Percentiles rank a stretch among this genome's conserved stretches.
Conservation (phyloP, 1,140 invertebrate species). For the Philopotamus ludificatus region DNA sequence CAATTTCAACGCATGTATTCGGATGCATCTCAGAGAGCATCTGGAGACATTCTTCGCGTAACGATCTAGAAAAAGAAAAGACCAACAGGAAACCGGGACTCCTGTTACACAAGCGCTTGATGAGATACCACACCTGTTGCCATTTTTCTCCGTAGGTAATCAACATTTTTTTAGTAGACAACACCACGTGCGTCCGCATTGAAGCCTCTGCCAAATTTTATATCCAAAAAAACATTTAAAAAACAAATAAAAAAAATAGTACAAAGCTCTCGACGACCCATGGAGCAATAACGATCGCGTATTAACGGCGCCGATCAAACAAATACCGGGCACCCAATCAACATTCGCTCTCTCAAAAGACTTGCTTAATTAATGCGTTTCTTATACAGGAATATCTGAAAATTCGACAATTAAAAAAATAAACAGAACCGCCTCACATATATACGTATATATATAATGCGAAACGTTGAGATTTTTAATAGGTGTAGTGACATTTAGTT, state of each 20-base stretch:
- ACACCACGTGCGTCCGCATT: conserved; percentile 1
- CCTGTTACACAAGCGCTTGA: conserved; percentile 15
- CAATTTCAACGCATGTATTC: no score
- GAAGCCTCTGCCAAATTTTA: conserved; percentile 27
- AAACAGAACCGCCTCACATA: no score
- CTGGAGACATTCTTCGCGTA: conserved; percentile 3
- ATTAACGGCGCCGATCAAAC: conserved; percentile 8
- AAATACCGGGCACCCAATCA: conserved; percentile 17
- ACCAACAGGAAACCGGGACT: neutral
- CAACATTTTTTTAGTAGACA: conserved; percentile 30
- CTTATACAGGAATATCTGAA: neutral
- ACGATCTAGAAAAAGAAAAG: conserved; percentile 12
- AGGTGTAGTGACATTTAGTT: neutral
- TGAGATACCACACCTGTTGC: conserved; percentile 25
- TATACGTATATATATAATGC: no score
- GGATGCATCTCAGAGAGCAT: neutral
- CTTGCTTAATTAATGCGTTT: neutral
- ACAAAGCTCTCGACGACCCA: neutral
- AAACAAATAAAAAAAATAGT: conserved; percentile 10
- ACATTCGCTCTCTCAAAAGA: neutral
- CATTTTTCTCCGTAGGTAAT: conserved; percentile 33
- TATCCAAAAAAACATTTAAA: neutral
- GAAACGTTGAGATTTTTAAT: no score
- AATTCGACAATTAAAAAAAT: neutral
- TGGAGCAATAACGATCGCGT: neutral